These are phyloP conservation scores for Heliconius hermathena DNA, from an alignment of 1,140 invertebrate species.

Conservation along the genomic window DNA sequence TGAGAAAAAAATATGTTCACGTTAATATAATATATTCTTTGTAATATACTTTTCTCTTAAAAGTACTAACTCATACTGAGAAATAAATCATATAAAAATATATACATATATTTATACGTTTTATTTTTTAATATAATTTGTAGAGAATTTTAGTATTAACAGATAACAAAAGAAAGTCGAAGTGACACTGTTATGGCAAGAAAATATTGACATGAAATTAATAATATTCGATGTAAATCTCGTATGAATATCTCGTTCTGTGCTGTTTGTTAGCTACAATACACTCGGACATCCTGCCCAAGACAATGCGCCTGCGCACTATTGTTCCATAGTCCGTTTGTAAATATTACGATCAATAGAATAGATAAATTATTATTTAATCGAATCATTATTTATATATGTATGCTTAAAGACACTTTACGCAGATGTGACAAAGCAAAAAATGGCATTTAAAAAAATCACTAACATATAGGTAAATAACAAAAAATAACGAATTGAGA, in stretches of 20 bases:
- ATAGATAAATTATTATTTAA: conserved; percentile 50
- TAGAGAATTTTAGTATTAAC: no score
- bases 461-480: no score
- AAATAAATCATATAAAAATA: no score
- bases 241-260: conserved; percentile 69
- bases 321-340: conserved; percentile 69
- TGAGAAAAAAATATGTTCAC: no score
- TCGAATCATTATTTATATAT: conserved; percentile 21
- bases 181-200: not conserved
- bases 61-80: no score
- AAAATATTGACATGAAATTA: conserved; percentile 1
- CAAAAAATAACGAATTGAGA: no score
- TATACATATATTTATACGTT: no score
- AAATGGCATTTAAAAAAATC: not conserved
- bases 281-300: conserved; percentile 72
- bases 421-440: not conserved
- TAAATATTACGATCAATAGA: conserved; percentile 64
- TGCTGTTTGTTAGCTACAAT: conserved; percentile 74
- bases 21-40: no score
- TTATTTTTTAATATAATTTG: no score
- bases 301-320: conserved; percentile 70
- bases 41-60: no score
- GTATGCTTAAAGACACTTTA: not conserved
- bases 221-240: conserved; percentile 41
- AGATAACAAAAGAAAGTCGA: not conserved